phyloP scores from a whole-genome alignment of 2,888 invertebrate species.

The Lissonota sp. region DNA sequence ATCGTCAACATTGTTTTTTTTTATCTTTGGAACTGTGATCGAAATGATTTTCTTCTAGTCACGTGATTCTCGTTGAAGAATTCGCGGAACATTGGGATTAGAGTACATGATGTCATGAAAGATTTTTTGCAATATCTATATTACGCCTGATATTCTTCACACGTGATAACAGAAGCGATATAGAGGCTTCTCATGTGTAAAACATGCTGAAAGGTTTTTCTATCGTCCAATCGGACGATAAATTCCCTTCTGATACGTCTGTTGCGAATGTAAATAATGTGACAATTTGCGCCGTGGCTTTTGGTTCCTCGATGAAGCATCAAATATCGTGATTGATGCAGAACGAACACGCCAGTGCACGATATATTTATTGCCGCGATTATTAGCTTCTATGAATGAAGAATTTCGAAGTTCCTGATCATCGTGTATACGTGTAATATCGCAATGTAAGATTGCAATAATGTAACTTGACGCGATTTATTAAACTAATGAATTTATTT shows the following conservation, averaged over 20 bases:
- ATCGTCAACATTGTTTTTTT: neutral
- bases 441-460: conserved; percentile 22
- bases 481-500: neutral
- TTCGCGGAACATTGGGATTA: neutral
- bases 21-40: conserved; percentile 45
- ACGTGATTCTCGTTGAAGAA: conserved; percentile 42
- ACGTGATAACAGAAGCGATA: no score
- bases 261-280: conserved; percentile 15
- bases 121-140: conserved; percentile 43
- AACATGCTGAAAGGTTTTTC: neutral
- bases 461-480: conserved; percentile 27
- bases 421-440: conserved; percentile 52
- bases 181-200: neutral
- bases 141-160: neutral
- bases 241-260: neutral
- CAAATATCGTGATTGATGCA: conserved; percentile 2
- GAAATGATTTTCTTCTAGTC: conserved; percentile 57
- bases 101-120: neutral
- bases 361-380: conserved; percentile 2
- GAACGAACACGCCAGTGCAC: neutral
- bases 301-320: neutral
- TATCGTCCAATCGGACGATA: neutral
- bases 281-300: conserved; percentile 1
- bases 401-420: conserved; percentile 46
- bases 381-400: conserved; percentile 26